These are phyloP conservation scores for Scarus forsteni DNA, from an alignment of 2,797 vertebrate genomes.

Conservation along the genomic window DNA sequence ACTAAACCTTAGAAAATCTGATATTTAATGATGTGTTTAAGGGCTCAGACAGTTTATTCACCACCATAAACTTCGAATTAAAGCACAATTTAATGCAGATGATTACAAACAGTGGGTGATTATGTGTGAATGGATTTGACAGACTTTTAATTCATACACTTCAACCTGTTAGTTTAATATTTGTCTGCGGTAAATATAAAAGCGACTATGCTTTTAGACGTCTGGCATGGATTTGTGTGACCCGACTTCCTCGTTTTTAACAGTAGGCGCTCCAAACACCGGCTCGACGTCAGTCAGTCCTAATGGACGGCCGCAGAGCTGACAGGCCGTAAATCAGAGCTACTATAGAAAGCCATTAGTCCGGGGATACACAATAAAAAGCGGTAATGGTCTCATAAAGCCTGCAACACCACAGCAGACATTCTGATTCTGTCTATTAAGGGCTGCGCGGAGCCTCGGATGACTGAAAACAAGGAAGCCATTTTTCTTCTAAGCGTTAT, in stretches of 20 bases:
- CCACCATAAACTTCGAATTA: conserved; percentile 59
- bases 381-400: conserved; percentile 84
- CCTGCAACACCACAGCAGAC: conserved; percentile 78
- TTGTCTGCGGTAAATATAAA: conserved; percentile 49
- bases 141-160: conserved; percentile 44
- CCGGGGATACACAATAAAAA: conserved; percentile 82
- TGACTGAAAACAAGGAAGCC: conserved; percentile 73
- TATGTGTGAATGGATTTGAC: conserved; percentile 61
- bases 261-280: conserved; percentile 68
- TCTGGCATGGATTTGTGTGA: conserved; percentile 59
- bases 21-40: conserved; percentile 74
- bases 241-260: conserved; percentile 72
- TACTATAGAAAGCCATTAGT: conserved; percentile 84
- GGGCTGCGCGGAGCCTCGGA: conserved; percentile 65
- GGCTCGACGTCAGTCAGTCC: conserved; percentile 78
- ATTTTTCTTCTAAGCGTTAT: conserved; percentile 75
- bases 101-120: conserved; percentile 42
- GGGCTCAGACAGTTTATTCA: conserved; percentile 57
- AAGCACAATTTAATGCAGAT: conserved; percentile 49
- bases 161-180: conserved; percentile 33
- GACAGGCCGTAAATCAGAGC: conserved; percentile 81
- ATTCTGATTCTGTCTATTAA: conserved; percentile 82
- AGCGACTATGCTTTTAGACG: conserved; percentile 55
- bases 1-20: conserved; percentile 60
- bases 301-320: conserved; percentile 81